Base-by-base conservation (phyloP, 2,113 vertebrate genomes). In the Campylomormyrus tamandua region DNA sequence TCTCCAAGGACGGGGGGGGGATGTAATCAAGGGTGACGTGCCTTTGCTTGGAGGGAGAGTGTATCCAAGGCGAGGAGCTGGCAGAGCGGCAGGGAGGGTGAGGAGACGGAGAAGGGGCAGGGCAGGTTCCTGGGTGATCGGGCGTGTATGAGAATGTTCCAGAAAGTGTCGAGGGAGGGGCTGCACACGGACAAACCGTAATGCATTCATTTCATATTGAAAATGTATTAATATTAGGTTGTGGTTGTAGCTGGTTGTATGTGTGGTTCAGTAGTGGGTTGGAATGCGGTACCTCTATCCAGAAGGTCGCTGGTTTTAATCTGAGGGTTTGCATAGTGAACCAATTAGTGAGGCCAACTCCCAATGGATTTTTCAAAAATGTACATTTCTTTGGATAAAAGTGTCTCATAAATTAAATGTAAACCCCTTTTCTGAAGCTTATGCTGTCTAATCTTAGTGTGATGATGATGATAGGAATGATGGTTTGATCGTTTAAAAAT, bases 1-100 rank as follows among this genome's bases (percentile, higher is more conserved):
- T 92, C 91, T 93, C 91, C 90, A 90, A 91, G 88, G 85, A 90
- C 86, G 88, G 52, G 90, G 87, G 74, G 53, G 19, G 89, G 94
- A 89, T 89, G 89, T 93, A 94, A 94, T 94, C 90, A 94, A 94
- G 92, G 93, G 92, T 92, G 94, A 95, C 93, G 91, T 94, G 93
- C 93, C 94, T 93, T 94, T 95, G 93, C 92, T 94, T 91, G 88
- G 74, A 92, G 94, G 92, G 89, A 88, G 88, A 90, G 85, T 87
- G 88, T 19, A 62, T 90, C 88, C 90, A 90, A 66, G 84, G 84
- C 89, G 58, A 90, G 46, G 88, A 87, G 90, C 42, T 87, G 90
- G 53, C 89, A 42, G 89, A 92, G 89, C 19, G 88, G 70, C 27
- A 8, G 27, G 46, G 89, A 45, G 87, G 35, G 21, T 3, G 2